Base-by-base conservation (phyloP, 2,888 invertebrate genomes). In the Rhorus exstirpatorius region DNA sequence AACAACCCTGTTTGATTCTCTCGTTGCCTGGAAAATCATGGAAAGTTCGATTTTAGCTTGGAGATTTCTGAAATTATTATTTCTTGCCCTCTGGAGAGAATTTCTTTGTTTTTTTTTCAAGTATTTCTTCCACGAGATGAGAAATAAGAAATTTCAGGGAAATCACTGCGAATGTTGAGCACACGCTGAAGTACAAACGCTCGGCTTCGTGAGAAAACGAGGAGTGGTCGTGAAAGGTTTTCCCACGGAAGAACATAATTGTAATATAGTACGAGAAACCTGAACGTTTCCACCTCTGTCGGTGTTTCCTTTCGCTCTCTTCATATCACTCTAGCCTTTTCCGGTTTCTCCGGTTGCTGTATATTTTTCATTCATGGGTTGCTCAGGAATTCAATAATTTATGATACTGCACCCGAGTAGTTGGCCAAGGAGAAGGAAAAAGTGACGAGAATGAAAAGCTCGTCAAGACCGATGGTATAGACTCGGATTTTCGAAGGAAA, bases 191-290 rank as follows among this genome's bases (percentile, higher is more conserved):
- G 3, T 55, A 14, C 26, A 58, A 55, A 71, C 2, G 21, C 44
- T 58, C 3, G 12, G 46, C 14, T 6, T 6, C 14, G 58, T 38
- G 72, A 77, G 51, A 67, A 68, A 72, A 12, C 17, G 65, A 67
- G 14, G 41, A 44, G 17, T 41, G 31, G 46, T 49, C 38, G 61
- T 51, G 26, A 26, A 41, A 44, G n/a, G 41, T 53, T 53, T 70
- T 35, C 26, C 14, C 14, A 4, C 19, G 51, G 49, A 31, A 75
- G 41, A 77, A 71, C 49, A 55, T 77, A 72, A 81, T 81, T 81
- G 71, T 76, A 51, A 77, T 72, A 67, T 67, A 70, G 60, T 67
- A 26, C 31, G n/a, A 41, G 41, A 38, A 49, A 60, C 38, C 21
- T 41, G 19, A 38, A 53, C 26, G 24, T 14, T 41, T 72, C 61